Evolutionary conservation across 2,888 invertebrate genomes (phyloP).

Genomic region (Actias luna): DNA sequence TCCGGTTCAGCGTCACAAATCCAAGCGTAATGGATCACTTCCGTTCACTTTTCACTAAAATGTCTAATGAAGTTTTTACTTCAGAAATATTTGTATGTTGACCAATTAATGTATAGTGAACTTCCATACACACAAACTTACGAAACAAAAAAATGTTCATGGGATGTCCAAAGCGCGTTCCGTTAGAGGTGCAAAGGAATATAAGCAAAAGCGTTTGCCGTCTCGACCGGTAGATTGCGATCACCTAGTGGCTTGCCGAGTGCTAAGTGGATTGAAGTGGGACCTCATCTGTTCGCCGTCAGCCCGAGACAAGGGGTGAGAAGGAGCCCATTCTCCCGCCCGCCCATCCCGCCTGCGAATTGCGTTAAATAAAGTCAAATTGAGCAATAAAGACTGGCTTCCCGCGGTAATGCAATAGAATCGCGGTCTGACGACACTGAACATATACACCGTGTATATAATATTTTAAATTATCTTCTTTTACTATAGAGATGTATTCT

Average conservation of each 20-base stretch:
- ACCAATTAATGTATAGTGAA: not conserved
- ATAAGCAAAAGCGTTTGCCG: conserved; percentile 46
- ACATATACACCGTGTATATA: conserved; percentile 39
- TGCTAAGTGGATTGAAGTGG: conserved; percentile 80
- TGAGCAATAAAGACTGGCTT: conserved; percentile 80
- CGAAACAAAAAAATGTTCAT: not conserved
- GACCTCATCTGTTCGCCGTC: conserved; percentile 79
- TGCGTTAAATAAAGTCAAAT: conserved; percentile 81
- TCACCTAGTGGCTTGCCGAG: conserved; percentile 65
- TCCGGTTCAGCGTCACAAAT: too few species aligned
- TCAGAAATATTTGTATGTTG: not conserved
- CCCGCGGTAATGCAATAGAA: conserved; percentile 75
- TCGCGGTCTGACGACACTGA: conserved; percentile 54
- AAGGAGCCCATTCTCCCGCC: conserved; percentile 26
- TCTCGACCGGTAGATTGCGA: conserved; percentile 57
- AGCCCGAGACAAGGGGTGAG: conserved; percentile 50
- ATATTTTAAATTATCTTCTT: conserved; percentile 50
- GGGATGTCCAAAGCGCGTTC: not conserved
- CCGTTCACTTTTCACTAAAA: too few species aligned
- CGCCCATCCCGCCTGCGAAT: conserved; percentile 47
- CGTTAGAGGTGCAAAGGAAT: conserved; percentile 6
- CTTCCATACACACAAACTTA: not conserved
- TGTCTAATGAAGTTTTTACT: not conserved
- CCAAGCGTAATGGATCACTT: too few species aligned
- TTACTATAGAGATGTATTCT: not conserved